Evolutionary conservation across 2,797 vertebrate species (phyloP).

Genomic region (Oreochromis grahami): DNA sequence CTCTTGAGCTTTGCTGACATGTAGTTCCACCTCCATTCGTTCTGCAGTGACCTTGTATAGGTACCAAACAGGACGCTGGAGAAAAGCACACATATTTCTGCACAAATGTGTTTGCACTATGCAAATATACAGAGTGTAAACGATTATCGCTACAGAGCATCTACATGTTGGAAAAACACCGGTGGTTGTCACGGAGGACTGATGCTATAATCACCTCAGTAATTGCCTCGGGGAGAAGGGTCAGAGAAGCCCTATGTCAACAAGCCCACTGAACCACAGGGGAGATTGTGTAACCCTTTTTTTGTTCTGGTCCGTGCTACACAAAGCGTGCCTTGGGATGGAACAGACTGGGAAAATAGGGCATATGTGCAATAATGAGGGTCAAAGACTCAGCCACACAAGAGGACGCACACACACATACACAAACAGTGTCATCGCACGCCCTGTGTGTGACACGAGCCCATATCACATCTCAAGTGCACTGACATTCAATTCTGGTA

Average conservation of each 20-base stretch:
- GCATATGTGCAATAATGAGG: constrained; percentile 30
- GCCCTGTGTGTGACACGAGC: constrained; percentile 8
- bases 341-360: constrained; percentile 30
- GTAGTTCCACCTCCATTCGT: background rate
- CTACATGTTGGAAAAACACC: background rate
- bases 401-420: background rate
- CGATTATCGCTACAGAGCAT: background rate
- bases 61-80: background rate
- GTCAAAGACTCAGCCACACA: constrained; percentile 23
- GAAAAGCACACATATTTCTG: background rate
- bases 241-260: constrained; percentile 44
- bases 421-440: background rate
- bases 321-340: constrained; percentile 32
- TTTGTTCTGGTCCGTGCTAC: constrained; percentile 26
- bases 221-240: constrained; percentile 36
- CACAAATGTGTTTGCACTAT: background rate
- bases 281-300: constrained; percentile 44
- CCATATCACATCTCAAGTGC: constrained; percentile 18
- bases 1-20: background rate
- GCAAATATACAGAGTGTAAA: background rate
- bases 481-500: constrained; percentile 50
- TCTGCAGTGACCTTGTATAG: constrained; percentile 12
- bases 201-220: constrained; percentile 27
- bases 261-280: constrained; percentile 47
- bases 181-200: background rate